Evolutionary conservation across 2,888 invertebrate genomes (phyloP), one percentile per base, ranked within the genome.

Genomic region (Brachyopa scutellaris): DNA sequence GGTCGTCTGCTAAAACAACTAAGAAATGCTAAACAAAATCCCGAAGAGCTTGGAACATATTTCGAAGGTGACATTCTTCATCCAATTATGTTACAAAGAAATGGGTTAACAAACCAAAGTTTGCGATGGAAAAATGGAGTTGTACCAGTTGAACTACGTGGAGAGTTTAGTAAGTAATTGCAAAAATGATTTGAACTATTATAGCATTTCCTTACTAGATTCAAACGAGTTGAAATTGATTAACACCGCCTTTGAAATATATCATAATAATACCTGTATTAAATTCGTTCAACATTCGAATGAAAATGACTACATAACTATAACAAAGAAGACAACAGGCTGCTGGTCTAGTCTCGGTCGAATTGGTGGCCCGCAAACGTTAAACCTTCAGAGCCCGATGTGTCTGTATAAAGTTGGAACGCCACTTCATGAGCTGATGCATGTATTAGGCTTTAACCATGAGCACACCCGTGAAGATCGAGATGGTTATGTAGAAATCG

Each of bases 281-380:
- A 91, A 92, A 82, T 95, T 95, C 87, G 92, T 93, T 2, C 93
- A 92, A 0, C 77, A 80, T 42, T 55, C 61, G 1, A 91, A 89
- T 0, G 94, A 95, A 85, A 87, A 84, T 0, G 94, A 95, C 87
- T 95, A 94, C 87, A 90, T 95, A 51, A 90, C 91, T 2, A 93
- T 95, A 53, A 92, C 92, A 61, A 93, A 92, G 79, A 90, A 91
- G 7, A 92, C 92, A 61, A 93, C 93, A 0, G 95, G 95, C 0
- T 95, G 95, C 86, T 95, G 95, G 95, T 95, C 95, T 9, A 93
- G 93, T 83, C 94, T 95, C 0, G 95, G 95, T 0, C 91, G 92
- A 23, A 91, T 93, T 26, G 94, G 94, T 86, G 85, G 85, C 6
- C 57, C 53, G n/a, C 86, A 86, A 47, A 59, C 70, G 21, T 70